Base-by-base conservation (phyloP, 2,888 invertebrate genomes). In the Mylabris sibirica region DNA sequence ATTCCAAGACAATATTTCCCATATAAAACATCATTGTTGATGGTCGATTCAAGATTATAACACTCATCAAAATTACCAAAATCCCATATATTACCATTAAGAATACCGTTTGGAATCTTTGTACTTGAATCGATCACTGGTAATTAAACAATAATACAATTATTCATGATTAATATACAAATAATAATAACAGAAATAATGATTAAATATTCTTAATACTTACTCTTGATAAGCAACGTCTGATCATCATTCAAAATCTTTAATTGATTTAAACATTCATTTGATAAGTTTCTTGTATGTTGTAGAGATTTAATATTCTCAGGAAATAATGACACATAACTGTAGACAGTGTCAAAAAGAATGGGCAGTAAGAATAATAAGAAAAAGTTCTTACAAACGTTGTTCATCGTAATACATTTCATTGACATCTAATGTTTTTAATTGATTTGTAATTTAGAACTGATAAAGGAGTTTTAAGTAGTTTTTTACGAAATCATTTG, bases 61-160 rank as follows among this genome's bases (percentile, higher is more conserved):
- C 70, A 70, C 59, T 67, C 64, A 38, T 70, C 67, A 44, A 70
- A 70, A 62, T 60, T 44, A 34, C 70, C 70, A 34, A 67, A 53
- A 62, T 70, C 64, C 11, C 20, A 53, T 14, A 63, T 12, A 26
- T 62, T 65, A 49, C 60, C 63, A 14, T n/a, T 44, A 9, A 62
- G 11, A 12, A 67, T 6, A 2, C 70, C 70, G 20, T 14, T 64
- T 0, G 78, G 77, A 62, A 77, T 74, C 67, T 76, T 77, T 3
- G 74, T 69, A 65, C 75, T 73, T 3, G 78, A 66, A 67, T 77
- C 17, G 17, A 41, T 3, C 49, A 49, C 49, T 20, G 1, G 1
- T n/a, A 41, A 6, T 41, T 11, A 38, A 30, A 30, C 6, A 30
- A 30, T 30, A 6, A 6, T 6, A 30, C 30, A 30, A 30, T 30